A percentile compares a stretch with the other conserved stretches of the same genome.
Conservation (phyloP, 2,797 vertebrate species). For the Intellagama lesueurii region DNA sequence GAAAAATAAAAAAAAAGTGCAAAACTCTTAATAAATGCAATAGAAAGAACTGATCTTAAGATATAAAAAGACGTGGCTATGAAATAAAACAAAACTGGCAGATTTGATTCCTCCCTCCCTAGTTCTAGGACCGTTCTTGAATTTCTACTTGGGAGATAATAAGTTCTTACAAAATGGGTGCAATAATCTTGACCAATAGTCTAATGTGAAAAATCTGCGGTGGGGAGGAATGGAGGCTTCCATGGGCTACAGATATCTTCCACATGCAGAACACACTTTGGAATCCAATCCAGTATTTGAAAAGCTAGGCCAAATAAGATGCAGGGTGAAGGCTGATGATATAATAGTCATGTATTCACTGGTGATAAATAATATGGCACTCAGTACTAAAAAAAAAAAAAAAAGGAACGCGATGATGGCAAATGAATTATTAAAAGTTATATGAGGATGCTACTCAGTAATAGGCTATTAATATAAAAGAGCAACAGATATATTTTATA, state of each 20-base stretch:
- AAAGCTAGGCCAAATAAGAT: conserved; percentile 37
- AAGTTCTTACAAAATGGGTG: not conserved
- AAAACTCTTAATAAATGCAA: not conserved
- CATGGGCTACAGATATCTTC: not conserved
- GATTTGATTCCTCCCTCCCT: not conserved
- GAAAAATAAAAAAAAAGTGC: not conserved
- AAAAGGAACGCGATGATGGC: conserved; percentile 55
- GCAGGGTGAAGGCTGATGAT: conserved; percentile 48
- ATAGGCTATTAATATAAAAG: conserved; percentile 72
- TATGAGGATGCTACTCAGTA: conserved; percentile 59
- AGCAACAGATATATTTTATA: conserved; percentile 65
- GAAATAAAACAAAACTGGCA: not conserved
- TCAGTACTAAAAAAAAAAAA: conserved; percentile 38
- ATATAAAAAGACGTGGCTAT: not conserved
- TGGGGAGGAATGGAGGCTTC: not conserved
- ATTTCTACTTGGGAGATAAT: not conserved
- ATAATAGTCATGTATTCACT: conserved; percentile 49
- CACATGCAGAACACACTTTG: not conserved
- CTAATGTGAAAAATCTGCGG: not conserved
- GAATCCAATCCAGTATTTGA: conserved; percentile 14
- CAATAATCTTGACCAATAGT: not conserved
- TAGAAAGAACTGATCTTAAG: not conserved
- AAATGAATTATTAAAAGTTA: conserved; percentile 64
- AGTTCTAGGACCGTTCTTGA: not conserved
- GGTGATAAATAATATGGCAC: conserved; percentile 56